phyloP scores from a whole-genome alignment of 2,888 invertebrate species.

The Morpho helenor region DNA sequence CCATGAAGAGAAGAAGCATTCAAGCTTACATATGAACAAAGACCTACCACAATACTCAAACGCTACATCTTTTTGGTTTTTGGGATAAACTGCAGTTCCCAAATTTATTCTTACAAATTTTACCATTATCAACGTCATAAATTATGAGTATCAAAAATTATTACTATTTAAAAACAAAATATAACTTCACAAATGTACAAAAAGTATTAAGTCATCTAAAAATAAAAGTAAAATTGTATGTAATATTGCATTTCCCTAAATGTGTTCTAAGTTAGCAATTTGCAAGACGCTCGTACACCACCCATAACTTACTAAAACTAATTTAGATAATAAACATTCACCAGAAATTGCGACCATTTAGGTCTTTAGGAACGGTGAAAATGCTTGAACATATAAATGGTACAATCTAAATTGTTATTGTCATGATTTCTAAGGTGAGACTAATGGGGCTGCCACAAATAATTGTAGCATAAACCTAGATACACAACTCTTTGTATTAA shows the following conservation, averaged over 20 bases:
- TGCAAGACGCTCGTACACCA: constrained; percentile 11
- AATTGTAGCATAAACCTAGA: constrained; percentile 1
- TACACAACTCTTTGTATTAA: neutral
- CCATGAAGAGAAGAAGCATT: too few species aligned
- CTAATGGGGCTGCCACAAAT: neutral
- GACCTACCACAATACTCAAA: too few species aligned
- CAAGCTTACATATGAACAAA: too few species aligned
- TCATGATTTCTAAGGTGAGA: constrained; percentile 3
- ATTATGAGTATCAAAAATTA: too few species aligned
- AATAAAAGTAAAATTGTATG: too few species aligned
- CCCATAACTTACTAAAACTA: constrained; percentile 21
- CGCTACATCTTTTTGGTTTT: too few species aligned
- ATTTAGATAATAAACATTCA: constrained; percentile 19
- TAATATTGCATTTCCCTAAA: neutral
- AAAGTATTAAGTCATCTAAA: too few species aligned
- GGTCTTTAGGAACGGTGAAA: constrained; percentile 32
- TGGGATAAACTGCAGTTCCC: too few species aligned
- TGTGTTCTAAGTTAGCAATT: constrained; percentile 13
- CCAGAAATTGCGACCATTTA: constrained; percentile 19
- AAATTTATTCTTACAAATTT: too few species aligned
- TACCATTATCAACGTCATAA: too few species aligned
- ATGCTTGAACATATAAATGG: constrained; percentile 11
- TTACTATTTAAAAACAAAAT: too few species aligned
- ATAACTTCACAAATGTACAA: too few species aligned
- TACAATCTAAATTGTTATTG: constrained; percentile 16